A percentile compares a stretch with the other conserved stretches of the same genome.
phyloP scores from a whole-genome alignment of 2,113 vertebrate genomes.

The Melanerpes formicivorus region DNA sequence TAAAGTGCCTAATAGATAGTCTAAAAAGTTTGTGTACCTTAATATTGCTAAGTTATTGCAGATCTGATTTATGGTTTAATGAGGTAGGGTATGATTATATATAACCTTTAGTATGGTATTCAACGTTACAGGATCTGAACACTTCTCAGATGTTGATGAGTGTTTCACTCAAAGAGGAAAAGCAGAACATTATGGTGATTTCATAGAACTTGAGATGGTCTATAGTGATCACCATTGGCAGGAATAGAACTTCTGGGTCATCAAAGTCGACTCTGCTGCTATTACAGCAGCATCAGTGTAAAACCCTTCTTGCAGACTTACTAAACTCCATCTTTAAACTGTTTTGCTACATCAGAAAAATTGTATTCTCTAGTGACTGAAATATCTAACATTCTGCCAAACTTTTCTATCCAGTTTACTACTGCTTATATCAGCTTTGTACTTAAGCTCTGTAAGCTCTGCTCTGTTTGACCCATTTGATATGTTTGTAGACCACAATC shows the following conservation, averaged over 20 bases:
- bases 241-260: neutral
- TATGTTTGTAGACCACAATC: neutral
- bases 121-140: neutral
- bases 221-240: neutral
- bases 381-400: neutral
- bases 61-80: neutral
- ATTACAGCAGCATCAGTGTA: neutral
- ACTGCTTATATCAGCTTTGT: neutral
- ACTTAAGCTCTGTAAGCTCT: neutral
- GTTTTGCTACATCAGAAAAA: neutral
- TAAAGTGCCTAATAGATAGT: neutral
- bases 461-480: neutral
- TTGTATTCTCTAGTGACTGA: neutral
- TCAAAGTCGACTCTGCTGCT: neutral
- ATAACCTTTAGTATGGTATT: neutral
- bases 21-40: neutral
- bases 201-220: neutral
- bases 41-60: neutral
- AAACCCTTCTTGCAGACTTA: neutral
- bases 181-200: neutral
- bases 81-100: neutral
- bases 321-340: neutral
- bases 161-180: neutral
- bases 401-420: neutral
- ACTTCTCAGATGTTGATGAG: neutral